Percentiles rank a stretch among this genome's conserved stretches.
phyloP scores from a whole-genome alignment of 2,797 vertebrate genomes.

The Bufotes viridis region DNA sequence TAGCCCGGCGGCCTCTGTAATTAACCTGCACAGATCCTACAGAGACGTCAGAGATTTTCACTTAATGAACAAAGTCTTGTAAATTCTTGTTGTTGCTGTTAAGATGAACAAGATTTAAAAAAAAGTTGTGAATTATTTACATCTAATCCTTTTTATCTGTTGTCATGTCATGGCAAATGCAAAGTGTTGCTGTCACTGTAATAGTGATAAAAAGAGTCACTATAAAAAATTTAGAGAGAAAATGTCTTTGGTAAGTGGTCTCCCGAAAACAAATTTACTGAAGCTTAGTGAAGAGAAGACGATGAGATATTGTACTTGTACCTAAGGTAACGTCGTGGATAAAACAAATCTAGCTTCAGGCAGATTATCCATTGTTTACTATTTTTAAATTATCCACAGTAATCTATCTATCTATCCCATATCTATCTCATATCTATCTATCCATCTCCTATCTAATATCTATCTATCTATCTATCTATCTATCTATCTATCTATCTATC shows the following conservation, averaged over 20 bases:
- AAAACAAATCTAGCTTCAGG: background rate
- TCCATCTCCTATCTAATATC: too few species aligned
- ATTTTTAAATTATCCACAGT: too few species aligned
- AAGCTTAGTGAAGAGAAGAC: background rate
- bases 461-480: too few species aligned
- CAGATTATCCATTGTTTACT: too few species aligned
- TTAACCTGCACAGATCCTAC: slow-evolving; percentile 14
- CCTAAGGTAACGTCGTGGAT: too few species aligned
- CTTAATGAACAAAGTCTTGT: slow-evolving; percentile 55
- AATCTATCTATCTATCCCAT: background rate
- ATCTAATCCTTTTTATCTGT: slow-evolving; percentile 52
- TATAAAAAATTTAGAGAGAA: slow-evolving; percentile 46
- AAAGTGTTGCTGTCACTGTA: slow-evolving; percentile 29
- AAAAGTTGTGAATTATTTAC: slow-evolving; percentile 52
- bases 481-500: background rate
- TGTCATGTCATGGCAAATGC: background rate
- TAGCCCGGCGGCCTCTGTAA: slow-evolving; percentile 10
- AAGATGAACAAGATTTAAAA: too few species aligned
- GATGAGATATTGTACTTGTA: too few species aligned
- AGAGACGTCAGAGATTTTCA: slow-evolving; percentile 36
- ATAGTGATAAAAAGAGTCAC: slow-evolving; percentile 37
- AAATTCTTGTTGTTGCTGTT: slow-evolving; percentile 46
- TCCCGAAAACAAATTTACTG: background rate
- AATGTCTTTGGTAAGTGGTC: slow-evolving; percentile 21
- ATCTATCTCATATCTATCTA: background rate